Percentiles rank a stretch among this genome's conserved stretches.
phyloP scores from a whole-genome alignment of 2,113 vertebrate genomes.

The Melanerpes aurifrons region DNA sequence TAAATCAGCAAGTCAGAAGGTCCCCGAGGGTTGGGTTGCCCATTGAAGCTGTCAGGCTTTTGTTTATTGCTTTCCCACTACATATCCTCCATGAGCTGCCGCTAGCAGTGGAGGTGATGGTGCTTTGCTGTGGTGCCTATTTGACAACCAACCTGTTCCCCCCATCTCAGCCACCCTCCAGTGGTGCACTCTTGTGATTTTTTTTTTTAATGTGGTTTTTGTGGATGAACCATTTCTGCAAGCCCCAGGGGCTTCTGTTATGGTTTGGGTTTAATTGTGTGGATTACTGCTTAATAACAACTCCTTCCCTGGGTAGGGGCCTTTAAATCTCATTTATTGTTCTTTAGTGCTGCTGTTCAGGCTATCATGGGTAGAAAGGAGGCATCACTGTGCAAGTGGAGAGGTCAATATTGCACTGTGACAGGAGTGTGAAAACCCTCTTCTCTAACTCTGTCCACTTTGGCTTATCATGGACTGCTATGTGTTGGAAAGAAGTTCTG shows the following conservation, averaged over 20 bases:
- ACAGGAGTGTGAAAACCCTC: background rate
- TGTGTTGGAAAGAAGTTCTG: background rate
- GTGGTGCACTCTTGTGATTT: no score
- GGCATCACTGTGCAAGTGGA: background rate
- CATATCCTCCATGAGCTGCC: background rate
- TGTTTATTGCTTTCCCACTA: background rate
- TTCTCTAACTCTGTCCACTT: background rate
- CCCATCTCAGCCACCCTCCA: background rate
- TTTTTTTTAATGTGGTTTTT: no score
- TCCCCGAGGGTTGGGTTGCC: background rate
- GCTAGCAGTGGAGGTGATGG: no score
- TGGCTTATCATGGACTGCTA: background rate
- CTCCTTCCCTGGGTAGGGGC: background rate
- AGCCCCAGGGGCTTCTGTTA: background rate
- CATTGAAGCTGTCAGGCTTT: background rate
- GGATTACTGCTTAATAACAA: conserved; percentile 30
- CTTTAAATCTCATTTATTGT: conserved; percentile 41
- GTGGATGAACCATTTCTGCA: background rate
- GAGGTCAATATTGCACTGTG: background rate
- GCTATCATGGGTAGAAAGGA: background rate
- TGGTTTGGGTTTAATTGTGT: conserved; percentile 45
- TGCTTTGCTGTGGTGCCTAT: background rate
- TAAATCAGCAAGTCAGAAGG: no score
- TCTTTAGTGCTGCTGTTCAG: background rate
- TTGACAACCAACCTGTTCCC: background rate